phyloP scores from a whole-genome alignment of 1,140 invertebrate species.

The Bombus pascuorum region DNA sequence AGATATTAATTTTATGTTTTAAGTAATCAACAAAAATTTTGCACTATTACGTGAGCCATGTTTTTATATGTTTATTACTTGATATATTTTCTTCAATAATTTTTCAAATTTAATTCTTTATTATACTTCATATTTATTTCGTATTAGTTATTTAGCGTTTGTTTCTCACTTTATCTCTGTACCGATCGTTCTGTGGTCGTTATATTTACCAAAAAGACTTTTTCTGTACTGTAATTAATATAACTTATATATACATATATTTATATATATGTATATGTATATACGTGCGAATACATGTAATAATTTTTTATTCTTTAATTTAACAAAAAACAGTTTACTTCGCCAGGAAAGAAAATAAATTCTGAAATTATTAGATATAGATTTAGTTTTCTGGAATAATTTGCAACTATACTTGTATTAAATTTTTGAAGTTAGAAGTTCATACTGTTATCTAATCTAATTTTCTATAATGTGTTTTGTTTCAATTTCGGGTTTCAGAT shows the following conservation, averaged over 20 bases:
- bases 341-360: not conserved
- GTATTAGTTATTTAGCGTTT: not conserved
- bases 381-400: not conserved
- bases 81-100: not conserved
- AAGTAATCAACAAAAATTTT: not conserved
- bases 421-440: too few relatives aligned
- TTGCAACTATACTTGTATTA: not conserved
- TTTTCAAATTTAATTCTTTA: not conserved
- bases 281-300: too few relatives aligned
- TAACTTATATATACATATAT: not conserved
- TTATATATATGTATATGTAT: too few relatives aligned
- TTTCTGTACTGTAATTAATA: not conserved
- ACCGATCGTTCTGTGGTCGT: not conserved
- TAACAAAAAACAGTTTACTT: not conserved
- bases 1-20: too few relatives aligned
- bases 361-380: not conserved
- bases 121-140: not conserved
- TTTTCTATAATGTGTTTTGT: too few relatives aligned
- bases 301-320: not conserved
- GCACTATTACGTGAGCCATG: not conserved
- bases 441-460: not conserved
- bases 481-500: too few relatives aligned
- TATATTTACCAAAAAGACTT: not conserved
- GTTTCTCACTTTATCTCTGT: not conserved
- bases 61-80: not conserved